Conservation (phyloP, 1,140 invertebrate genomes). For the Paraescarpia echinospica region DNA sequence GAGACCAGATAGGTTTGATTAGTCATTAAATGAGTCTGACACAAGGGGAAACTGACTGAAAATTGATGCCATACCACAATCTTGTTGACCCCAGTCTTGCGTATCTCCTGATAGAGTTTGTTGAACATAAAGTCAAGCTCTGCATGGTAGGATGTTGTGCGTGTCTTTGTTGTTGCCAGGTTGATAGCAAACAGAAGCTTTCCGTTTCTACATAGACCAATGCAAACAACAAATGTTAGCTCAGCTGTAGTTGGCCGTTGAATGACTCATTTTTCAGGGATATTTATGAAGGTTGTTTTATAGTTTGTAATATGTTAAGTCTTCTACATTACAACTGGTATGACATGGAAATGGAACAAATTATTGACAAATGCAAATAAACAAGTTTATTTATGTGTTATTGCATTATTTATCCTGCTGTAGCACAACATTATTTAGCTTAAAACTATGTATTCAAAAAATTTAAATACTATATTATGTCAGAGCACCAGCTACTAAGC, state of each 20-base stretch:
- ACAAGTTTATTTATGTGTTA: not conserved
- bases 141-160: constrained; percentile 42
- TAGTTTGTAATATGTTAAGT: not conserved
- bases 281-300: not conserved
- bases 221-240: not conserved
- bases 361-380: not conserved
- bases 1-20: too few relatives aligned
- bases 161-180: constrained; percentile 40
- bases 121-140: constrained; percentile 47
- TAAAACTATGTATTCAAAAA: not conserved
- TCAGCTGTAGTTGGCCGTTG: not conserved
- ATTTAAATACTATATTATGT: not conserved
- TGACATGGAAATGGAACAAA: not conserved
- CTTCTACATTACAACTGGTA: not conserved
- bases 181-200: constrained; percentile 47
- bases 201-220: constrained; percentile 31
- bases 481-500: too few relatives aligned
- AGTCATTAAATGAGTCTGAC: too few relatives aligned
- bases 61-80: not conserved
- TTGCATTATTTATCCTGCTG: not conserved
- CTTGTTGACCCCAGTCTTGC: not conserved
- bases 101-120: constrained; percentile 46
- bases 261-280: not conserved
- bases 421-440: not conserved
- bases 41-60: too few relatives aligned